Evolutionary conservation across 2,797 vertebrate genomes (phyloP).

Genomic region (Danio aesculapii): DNA sequence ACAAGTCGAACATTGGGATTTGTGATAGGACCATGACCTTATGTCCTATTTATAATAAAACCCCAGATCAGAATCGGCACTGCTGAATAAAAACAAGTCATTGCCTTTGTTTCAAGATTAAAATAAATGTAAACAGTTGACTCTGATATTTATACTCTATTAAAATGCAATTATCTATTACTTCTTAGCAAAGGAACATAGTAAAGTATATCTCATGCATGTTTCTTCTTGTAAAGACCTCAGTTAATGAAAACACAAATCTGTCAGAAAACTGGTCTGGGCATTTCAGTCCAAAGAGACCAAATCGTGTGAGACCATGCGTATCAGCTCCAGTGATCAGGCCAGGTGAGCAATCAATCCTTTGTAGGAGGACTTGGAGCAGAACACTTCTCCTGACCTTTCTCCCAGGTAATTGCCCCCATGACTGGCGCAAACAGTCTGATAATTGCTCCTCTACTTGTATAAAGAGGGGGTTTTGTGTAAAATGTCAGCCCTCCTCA

Average conservation of each 20-base stretch:
- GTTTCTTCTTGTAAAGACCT: slow-evolving; percentile 1
- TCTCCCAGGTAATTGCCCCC: slow-evolving; percentile 54
- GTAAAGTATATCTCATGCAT: not conserved
- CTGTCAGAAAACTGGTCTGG: slow-evolving; percentile 37
- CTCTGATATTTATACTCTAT: not conserved
- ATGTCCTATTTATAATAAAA: not conserved
- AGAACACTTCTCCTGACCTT: slow-evolving; percentile 56
- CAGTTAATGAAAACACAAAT: not conserved
- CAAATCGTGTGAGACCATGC: slow-evolving; percentile 45
- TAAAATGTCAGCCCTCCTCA: slow-evolving; percentile 61
- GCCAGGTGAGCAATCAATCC: slow-evolving; percentile 59
- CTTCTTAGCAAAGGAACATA: not conserved
- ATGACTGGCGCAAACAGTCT: slow-evolving; percentile 58
- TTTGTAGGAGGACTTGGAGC: slow-evolving; percentile 29
- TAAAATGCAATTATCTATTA: not conserved
- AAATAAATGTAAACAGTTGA: not conserved
- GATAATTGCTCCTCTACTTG: slow-evolving; percentile 54
- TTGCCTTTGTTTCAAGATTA: not conserved
- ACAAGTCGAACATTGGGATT: not conserved
- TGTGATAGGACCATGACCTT: slow-evolving; percentile 9
- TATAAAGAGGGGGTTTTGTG: slow-evolving; percentile 56
- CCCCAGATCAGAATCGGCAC: not conserved
- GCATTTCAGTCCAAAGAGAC: slow-evolving; percentile 31
- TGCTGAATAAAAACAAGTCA: not conserved
- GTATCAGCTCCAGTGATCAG: slow-evolving; percentile 32